Base-by-base conservation (phyloP, 1,140 invertebrate genomes). In the Bombus picipes region DNA sequence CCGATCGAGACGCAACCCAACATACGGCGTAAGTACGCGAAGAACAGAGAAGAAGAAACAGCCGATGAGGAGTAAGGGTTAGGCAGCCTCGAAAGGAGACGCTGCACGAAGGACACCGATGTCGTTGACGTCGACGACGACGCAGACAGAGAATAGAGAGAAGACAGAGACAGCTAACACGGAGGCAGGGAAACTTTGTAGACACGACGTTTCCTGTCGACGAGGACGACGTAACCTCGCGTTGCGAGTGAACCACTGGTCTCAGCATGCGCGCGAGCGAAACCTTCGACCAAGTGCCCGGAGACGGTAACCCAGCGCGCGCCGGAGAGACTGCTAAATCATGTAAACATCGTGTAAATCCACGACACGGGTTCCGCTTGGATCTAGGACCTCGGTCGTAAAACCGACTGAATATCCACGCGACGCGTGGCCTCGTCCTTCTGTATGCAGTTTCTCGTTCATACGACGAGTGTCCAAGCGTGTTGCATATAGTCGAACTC, bases 331-430 rank as follows among this genome's bases (percentile, higher is more conserved):
- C 87, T 88, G 87, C 76, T 92, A 93, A 93, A 92, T 92, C 91
- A 92, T 92, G 92, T 92, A 93, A 93, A 93, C 91, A 93, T 70
- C 83, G 82, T 91, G 91, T 92, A 93, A 91, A 92, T 92, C 88
- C 81, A 81, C 66, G 65, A 39, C 34, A 32, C 57, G 53, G 25
- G 53, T 76, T 83, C 71, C 79, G 66, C 72, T 74, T 34, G 39
- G 22, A 57, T 37, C 66, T 41, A n/a, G 43, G 47, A 28, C n/a
- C 41, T 15, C 8, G 41, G 41, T 22, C 25, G 53, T 28, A 32
- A 34, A 62, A 74, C 39, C 53, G 22, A 18, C 18, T 34, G 81
- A 43, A 53, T 53, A n/a, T 37, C 43, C 43, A 41, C 32, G 5
- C 43, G 22, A 78, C 53, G 74, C 18, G 47, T n/a, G 34, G 22